These are phyloP conservation scores for Bubo scandiacus DNA, from an alignment of 2,113 vertebrate genomes.

Conservation along the genomic window DNA sequence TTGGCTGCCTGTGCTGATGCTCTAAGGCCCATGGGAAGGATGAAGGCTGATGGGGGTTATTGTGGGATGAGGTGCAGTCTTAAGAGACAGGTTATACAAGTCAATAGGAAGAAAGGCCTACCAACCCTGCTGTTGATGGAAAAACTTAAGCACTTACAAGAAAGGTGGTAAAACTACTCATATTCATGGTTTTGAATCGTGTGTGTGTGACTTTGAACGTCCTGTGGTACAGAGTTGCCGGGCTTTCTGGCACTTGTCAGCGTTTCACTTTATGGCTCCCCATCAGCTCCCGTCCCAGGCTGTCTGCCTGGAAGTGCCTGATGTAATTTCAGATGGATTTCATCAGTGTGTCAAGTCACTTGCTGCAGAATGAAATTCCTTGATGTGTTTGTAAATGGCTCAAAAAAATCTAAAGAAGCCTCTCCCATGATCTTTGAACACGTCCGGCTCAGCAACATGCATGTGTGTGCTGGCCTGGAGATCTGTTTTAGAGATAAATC, in stretches of 20 bases:
- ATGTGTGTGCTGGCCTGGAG: not conserved
- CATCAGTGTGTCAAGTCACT: not conserved
- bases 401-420: not conserved
- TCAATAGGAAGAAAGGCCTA: not conserved
- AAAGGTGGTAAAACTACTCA: not conserved
- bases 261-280: not conserved
- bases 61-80: not conserved
- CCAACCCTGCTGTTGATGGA: not conserved
- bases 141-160: not conserved
- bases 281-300: not conserved
- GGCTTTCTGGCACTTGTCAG: not conserved
- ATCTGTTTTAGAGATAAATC: not conserved
- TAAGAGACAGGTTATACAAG: not conserved
- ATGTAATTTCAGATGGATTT: constrained; percentile 15
- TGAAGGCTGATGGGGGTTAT: rapidly evolving
- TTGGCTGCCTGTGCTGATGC: not conserved
- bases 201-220: not conserved
- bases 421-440: not conserved
- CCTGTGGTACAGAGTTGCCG: not conserved
- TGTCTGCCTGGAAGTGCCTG: constrained; percentile 23
- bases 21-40: rapidly evolving
- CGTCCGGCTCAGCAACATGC: not conserved
- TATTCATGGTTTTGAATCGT: not conserved
- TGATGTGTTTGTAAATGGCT: not conserved
- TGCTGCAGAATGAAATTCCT: constrained; percentile 23